Base-by-base conservation (phyloP, 1,140 invertebrate genomes). In the Penaeus chinensis region DNA sequence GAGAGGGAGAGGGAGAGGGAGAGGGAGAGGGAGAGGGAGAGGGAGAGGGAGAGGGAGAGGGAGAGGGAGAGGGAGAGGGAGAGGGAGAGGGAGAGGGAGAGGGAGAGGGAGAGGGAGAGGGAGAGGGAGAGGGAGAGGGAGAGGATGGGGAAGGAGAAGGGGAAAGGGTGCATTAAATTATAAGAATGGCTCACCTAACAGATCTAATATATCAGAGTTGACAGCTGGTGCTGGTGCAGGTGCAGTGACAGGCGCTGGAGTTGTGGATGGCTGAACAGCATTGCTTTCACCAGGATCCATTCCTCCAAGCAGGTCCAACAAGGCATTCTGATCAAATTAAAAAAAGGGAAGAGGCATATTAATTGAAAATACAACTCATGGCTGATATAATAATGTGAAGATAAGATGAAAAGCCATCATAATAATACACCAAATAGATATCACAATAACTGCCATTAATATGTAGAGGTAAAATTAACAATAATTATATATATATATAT, bases 181-280 rank as follows among this genome's bases (percentile, higher is more conserved):
- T 54, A 2, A 54, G 54, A 47, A 91, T 27, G 92, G 89, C 90
- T 92, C 95, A 91, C 96, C 96, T 63, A 98, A 93, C 65, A 99
- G 93, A 93, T 98, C 97, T 88, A 98, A 93, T 81, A 98, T 94
- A 93, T 98, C 96, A 93, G 96, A 95, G 90, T 92, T 95, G 95
- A 91, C 95, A 94, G 84, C 94, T 93, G 90, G 92, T 92, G 76
- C 92, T 91, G 80, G 92, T 37, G 82, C 91, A 71, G 89, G 87
- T 80, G 92, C 91, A 82, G 91, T 78, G 81, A 62, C 16, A 62
- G 61, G 13, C 24, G 19, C 27, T 22, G 86, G 37, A n/a, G 79
- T 74, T n/a, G n/a, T 69, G 8, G 54, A 20, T n/a, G 80, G 3
- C 63, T 77, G 79, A 37, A 85, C 69, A 10, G 81, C 47, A 66